Conservation (phyloP, 2,888 invertebrate species). For the Ectemnius continuus region DNA sequence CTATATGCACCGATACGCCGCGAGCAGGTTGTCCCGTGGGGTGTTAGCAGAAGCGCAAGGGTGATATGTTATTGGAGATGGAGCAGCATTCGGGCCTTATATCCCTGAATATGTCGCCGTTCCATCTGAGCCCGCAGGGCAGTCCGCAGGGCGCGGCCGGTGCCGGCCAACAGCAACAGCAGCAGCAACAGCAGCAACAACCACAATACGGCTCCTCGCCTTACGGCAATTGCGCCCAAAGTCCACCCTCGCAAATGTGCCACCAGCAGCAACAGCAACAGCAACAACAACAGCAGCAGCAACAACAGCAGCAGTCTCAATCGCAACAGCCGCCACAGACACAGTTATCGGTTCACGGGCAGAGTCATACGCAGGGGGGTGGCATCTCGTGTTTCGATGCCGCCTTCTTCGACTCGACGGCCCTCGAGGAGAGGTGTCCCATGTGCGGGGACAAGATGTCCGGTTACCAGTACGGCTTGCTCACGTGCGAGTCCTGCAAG, state of each 20-base stretch:
- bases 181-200: slow-evolving; percentile 74
- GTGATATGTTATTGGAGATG: slow-evolving; percentile 90
- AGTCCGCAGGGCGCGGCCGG: slow-evolving; percentile 80
- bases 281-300: slow-evolving; percentile 59
- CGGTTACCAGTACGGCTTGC: slow-evolving; percentile 87
- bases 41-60: slow-evolving; percentile 61
- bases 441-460: slow-evolving; percentile 87
- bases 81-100: slow-evolving; percentile 91
- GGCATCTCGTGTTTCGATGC: slow-evolving; percentile 80
- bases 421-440: slow-evolving; percentile 84
- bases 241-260: slow-evolving; percentile 73
- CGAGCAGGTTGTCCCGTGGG: slow-evolving; percentile 56
- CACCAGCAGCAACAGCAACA: slow-evolving; percentile 68
- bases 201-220: slow-evolving; percentile 78
- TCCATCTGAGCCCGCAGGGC: slow-evolving; percentile 87
- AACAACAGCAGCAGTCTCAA: neutral
- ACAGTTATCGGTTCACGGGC: slow-evolving; percentile 79
- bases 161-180: slow-evolving; percentile 73
- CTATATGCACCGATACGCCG: slow-evolving; percentile 60
- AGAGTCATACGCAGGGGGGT: slow-evolving; percentile 69
- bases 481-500: slow-evolving; percentile 88
- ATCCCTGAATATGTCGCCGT: slow-evolving; percentile 93
- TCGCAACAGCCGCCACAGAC: slow-evolving; percentile 71
- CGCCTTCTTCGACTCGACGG: slow-evolving; percentile 78
- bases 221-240: slow-evolving; percentile 79